Conservation (phyloP, 2,113 vertebrate genomes). For the Prunella himalayana region DNA sequence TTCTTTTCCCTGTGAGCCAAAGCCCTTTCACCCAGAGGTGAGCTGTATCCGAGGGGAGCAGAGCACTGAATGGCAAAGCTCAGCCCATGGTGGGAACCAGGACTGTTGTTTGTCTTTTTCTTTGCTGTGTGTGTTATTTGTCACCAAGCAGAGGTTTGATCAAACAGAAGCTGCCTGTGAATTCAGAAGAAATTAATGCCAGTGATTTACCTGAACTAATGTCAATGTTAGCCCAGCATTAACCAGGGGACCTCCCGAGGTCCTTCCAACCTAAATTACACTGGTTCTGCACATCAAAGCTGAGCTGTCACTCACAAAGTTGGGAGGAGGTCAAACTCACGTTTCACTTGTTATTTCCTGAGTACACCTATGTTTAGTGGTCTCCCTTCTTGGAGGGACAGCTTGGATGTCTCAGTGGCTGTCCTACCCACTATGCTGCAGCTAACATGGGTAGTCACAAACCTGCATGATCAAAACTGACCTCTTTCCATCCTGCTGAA, state of each 20-base stretch:
- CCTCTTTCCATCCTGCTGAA: neutral
- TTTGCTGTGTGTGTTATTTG: neutral
- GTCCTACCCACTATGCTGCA: neutral
- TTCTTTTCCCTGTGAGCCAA: neutral
- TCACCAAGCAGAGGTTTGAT: neutral
- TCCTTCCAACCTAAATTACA: neutral
- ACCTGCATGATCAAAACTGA: neutral
- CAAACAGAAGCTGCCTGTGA: neutral
- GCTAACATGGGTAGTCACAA: neutral
- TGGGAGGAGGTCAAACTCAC: neutral
- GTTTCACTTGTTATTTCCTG: neutral
- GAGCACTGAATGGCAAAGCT: neutral
- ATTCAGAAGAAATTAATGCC: neutral
- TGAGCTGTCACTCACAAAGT: neutral
- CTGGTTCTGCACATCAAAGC: neutral
- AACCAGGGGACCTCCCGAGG: neutral
- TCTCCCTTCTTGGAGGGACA: neutral
- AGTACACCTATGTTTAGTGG: neutral
- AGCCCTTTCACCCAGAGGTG: neutral
- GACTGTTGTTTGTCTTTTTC: neutral
- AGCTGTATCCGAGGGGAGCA: neutral
- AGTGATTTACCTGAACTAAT: neutral
- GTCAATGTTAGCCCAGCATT: neutral
- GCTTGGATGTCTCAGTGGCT: neutral
- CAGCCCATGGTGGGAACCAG: neutral